Conservation (phyloP, 2,888 invertebrate species). For the Slavum lentiscoides region DNA sequence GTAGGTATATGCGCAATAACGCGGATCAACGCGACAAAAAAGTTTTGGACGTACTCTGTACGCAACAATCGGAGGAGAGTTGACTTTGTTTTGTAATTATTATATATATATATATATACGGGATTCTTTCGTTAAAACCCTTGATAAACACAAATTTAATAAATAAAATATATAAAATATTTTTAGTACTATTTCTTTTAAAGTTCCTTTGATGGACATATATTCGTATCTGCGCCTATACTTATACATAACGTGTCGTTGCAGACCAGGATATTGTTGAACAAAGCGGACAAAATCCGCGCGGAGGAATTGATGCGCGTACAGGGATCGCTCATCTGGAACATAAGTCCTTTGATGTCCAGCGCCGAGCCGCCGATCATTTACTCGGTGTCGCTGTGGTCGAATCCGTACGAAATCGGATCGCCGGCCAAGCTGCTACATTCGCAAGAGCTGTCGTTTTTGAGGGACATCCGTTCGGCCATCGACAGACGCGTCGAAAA, state of each 20-base stretch:
- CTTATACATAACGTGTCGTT: constrained; percentile 10
- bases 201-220: no score
- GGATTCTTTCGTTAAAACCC: no score
- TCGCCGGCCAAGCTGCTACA: constrained; percentile 80
- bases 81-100: no score
- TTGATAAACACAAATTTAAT: no score
- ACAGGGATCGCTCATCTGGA: constrained; percentile 93
- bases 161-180: no score
- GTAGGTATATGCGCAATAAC: no score
- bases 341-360: constrained; percentile 93
- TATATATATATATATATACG: no score
- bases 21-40: no score
- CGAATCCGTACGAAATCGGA: constrained; percentile 78
- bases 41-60: no score
- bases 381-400: constrained; percentile 89
- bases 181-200: no score
- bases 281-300: constrained; percentile 91
- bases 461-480: constrained; percentile 82
- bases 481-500: constrained; percentile 89
- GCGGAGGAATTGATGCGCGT: constrained; percentile 91
- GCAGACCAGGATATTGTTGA: constrained; percentile 86
- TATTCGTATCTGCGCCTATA: no score
- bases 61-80: no score
- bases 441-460: constrained; percentile 86
- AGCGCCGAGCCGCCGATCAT: constrained; percentile 90